Percentiles rank a stretch among this genome's conserved stretches.
Evolutionary conservation across 1,140 invertebrate genomes (phyloP).

Genomic region (Hycleus cichorii): DNA sequence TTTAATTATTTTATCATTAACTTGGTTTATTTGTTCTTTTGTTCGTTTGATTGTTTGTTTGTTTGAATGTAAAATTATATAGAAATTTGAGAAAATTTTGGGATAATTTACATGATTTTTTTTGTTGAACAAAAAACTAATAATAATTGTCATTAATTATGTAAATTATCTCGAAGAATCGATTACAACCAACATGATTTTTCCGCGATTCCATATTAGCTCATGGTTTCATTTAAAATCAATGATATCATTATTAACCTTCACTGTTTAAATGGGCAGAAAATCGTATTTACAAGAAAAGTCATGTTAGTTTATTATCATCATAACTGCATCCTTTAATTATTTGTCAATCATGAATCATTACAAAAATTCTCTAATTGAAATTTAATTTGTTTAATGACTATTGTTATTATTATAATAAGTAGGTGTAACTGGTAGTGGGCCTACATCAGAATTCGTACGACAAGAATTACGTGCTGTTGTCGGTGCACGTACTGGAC

Average conservation of each 20-base stretch:
- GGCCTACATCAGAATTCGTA: conserved; percentile 69
- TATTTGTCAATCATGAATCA: too few relatives aligned
- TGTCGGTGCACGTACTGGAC: conserved; percentile 70
- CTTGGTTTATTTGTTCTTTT: conserved; percentile 22
- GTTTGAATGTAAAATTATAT: too few relatives aligned
- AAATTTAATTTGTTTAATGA: too few relatives aligned
- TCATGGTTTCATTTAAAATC: background rate
- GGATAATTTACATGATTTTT: too few relatives aligned
- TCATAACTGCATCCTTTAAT: too few relatives aligned
- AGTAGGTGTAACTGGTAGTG: conserved; percentile 34
- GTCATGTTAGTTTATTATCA: too few relatives aligned
- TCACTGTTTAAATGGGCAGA: too few relatives aligned
- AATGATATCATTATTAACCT: background rate
- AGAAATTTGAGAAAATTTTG: too few relatives aligned
- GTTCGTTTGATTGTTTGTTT: conserved; percentile 15
- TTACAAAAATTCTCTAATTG: too few relatives aligned
- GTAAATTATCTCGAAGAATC: background rate
- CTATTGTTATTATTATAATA: conserved; percentile 10
- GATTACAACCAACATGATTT: conserved; percentile 4
- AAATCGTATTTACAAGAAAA: too few relatives aligned
- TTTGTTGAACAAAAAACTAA: too few relatives aligned
- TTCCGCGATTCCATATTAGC: background rate
- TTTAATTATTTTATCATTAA: conserved; percentile 1
- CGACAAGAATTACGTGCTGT: conserved; percentile 81
- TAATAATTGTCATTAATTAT: too few relatives aligned